Percentiles rank a stretch among this genome's conserved stretches.
Evolutionary conservation across 2,888 invertebrate genomes (phyloP).

Genomic region (Xanthia icteritia): DNA sequence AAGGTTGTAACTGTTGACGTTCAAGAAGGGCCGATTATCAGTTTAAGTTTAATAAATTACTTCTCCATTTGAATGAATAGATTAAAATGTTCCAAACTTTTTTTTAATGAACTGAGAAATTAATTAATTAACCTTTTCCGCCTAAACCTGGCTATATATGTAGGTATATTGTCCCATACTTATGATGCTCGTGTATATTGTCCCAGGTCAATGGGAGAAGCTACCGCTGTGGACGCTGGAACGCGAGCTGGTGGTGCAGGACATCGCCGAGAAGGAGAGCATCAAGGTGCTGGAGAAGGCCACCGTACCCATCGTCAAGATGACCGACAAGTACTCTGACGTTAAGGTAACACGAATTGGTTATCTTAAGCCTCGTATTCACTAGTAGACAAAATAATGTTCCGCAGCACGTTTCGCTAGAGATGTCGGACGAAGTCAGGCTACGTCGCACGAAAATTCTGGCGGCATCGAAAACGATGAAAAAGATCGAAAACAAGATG

Average conservation of each 20-base stretch:
- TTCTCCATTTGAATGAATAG: no score
- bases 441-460: background rate
- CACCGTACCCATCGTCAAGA: slow-evolving; percentile 99
- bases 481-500: slow-evolving; percentile 1
- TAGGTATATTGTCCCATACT: background rate
- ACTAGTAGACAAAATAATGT: background rate
- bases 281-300: slow-evolving; percentile 99
- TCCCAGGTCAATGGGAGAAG: slow-evolving; percentile 95
- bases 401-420: background rate
- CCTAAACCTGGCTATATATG: no score
- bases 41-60: no score
- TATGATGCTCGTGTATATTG: slow-evolving; percentile 30
- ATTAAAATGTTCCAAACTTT: no score
- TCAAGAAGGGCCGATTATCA: no score
- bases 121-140: no score
- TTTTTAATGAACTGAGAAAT: no score
- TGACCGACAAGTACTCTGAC: slow-evolving; percentile 95
- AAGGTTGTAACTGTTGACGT: background rate
- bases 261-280: slow-evolving; percentile 96
- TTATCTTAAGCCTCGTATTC: background rate
- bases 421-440: background rate
- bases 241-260: slow-evolving; percentile 96
- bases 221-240: slow-evolving; percentile 97
- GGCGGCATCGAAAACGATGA: background rate
- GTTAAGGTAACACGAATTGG: slow-evolving; percentile 92